Evolutionary conservation across 2,113 vertebrate genomes (phyloP), one percentile per base, ranked within the genome.

Genomic region (Oryzias celebensis): DNA sequence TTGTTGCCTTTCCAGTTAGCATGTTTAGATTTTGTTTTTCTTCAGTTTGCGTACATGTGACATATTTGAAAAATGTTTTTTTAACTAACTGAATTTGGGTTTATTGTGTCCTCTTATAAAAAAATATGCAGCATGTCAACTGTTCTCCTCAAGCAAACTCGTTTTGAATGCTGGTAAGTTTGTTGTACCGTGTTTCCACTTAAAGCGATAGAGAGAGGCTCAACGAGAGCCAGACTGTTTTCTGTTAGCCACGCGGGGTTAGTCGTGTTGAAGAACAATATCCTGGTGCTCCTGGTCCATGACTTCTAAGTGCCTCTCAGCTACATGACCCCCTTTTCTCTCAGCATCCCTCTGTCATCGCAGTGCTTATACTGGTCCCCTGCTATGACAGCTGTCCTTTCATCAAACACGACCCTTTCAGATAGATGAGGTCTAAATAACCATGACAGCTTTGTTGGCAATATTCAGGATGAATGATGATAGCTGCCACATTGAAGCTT

Each of bases 381-480:
- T 58, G 43, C 70, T 81, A 66, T 81, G 86, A 84, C 88, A 86
- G 85, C 84, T 86, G 87, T 80, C 73, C 78, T 87, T 83, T 86
- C 71, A 65, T 85, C 83, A 82, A 75, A 80, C 75, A 71, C 51
- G 52, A 63, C 23, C 49, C 55, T 65, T 79, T 84, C 17, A 80
- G 61, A 80, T 65, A 54, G 69, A 77, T 73, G 66, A 68, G 51
- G 60, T 52, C 65, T 68, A 58, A 82, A 67, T 67, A 65, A 68
- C 74, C 67, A 56, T 62, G 77, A 68, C 68, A 75, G 52, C 41
- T 72, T 58, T 75, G 68, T 71, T 73, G 81, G 82, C 60, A 78
- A 62, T 44, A 56, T 52, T 71, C 64, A 61, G 43, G 10, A 58
- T 53, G 67, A 80, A 77, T 79, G 76, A 75, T 81, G 83, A 77